These are phyloP conservation scores for Rhogogaster chlorosoma DNA, from an alignment of 2,888 invertebrate genomes.

Conservation along the genomic window DNA sequence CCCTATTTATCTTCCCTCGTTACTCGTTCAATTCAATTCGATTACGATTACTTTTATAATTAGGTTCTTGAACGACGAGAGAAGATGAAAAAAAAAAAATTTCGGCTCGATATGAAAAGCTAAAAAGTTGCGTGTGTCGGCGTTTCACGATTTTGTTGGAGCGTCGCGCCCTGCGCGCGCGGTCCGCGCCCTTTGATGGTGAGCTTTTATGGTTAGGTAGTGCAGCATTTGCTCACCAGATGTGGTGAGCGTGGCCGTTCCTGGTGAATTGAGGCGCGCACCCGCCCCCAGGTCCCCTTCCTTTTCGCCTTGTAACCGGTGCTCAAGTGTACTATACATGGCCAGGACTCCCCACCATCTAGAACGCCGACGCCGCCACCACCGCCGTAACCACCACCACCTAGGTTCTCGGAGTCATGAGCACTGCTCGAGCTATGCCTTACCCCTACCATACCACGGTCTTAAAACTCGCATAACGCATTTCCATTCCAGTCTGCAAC, in stretches of 20 bases:
- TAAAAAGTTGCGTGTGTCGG: background rate
- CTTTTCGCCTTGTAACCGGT: constrained; percentile 58
- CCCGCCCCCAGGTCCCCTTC: constrained; percentile 75
- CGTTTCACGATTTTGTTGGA: background rate
- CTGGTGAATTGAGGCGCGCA: constrained; percentile 74
- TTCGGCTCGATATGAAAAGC: background rate
- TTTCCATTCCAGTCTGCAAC: constrained; percentile 49
- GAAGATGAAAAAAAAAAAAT: background rate
- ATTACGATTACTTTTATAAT: background rate
- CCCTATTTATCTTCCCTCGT: too few species aligned
- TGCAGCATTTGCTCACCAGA: constrained; percentile 72
- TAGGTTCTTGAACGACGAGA: background rate
- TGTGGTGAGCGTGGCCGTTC: constrained; percentile 73
- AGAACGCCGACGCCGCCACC: constrained; percentile 51
- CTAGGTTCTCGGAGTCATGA: constrained; percentile 14
- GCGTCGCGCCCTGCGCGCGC: background rate
- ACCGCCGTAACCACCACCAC: constrained; percentile 56
- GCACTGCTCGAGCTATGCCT: constrained; percentile 47
- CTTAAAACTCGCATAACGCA: constrained; percentile 55
- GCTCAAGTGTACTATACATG: constrained; percentile 34
- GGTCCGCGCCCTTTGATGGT: constrained; percentile 24
- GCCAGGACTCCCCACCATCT: constrained; percentile 17
- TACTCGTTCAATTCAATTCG: background rate
- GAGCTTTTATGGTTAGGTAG: constrained; percentile 58
- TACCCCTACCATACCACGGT: constrained; percentile 44